Percentiles rank a stretch among this genome's conserved stretches.
phyloP scores from a whole-genome alignment of 2,797 vertebrate species.

The Darevskia nairensis region DNA sequence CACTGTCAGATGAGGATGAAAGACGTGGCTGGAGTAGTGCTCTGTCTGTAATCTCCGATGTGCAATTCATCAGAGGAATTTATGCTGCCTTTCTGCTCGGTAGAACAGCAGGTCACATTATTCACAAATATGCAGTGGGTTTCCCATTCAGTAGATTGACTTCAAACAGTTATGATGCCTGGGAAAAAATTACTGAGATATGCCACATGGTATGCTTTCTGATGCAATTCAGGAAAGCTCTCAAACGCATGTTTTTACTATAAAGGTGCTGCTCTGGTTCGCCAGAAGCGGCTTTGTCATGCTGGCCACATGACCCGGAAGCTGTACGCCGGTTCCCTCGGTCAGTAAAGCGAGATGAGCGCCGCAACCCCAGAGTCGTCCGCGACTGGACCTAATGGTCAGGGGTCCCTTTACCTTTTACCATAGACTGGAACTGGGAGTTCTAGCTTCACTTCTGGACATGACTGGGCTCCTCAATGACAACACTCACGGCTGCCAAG shows the following conservation, averaged over 20 bases:
- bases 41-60: constrained; percentile 16
- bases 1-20: constrained; percentile 30
- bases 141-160: constrained; percentile 1
- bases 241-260: background rate
- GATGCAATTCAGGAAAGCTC: constrained; percentile 27
- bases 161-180: constrained; percentile 20
- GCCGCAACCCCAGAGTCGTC: no score
- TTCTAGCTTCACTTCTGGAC: background rate
- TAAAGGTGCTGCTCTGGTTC: no score
- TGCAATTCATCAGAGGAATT: background rate
- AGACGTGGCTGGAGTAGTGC: background rate
- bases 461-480: background rate
- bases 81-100: constrained; percentile 32
- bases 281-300: no score
- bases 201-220: constrained; percentile 16
- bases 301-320: no score
- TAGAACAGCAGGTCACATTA: constrained; percentile 33
- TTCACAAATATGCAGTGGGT: constrained; percentile 6
- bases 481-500: background rate
- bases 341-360: no score
- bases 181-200: constrained; percentile 19
- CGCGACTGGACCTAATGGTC: no score
- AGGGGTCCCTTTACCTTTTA: no score
- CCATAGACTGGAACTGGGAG: background rate
- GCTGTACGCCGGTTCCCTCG: no score